Evolutionary conservation across 2,113 vertebrate genomes (phyloP).

Genomic region (Grammomys surdaster): DNA sequence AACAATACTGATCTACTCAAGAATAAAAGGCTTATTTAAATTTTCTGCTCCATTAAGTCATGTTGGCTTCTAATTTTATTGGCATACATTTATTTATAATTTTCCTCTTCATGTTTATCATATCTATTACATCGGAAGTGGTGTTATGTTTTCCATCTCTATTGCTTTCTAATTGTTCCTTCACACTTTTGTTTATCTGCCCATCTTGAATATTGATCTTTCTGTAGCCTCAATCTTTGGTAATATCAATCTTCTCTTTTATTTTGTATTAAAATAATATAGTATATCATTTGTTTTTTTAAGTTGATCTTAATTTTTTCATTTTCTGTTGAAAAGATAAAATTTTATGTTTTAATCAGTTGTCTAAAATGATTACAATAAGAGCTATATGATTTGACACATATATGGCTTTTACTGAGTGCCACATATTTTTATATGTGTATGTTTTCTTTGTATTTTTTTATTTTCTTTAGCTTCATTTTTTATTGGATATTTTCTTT

Average conservation of each 20-base stretch:
- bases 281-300: neutral
- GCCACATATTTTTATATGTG: neutral
- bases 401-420: neutral
- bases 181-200: neutral
- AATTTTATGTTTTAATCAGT: neutral
- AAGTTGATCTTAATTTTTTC: neutral
- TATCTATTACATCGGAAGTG: neutral
- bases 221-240: neutral
- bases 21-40: neutral
- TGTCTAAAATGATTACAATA: neutral
- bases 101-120: neutral
- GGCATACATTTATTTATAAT: neutral
- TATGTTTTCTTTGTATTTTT: neutral
- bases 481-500: no score
- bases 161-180: neutral
- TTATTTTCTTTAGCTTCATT: neutral
- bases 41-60: neutral
- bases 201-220: neutral
- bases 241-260: neutral
- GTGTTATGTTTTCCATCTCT: neutral
- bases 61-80: neutral
- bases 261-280: neutral
- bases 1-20: neutral
- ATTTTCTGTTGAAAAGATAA: neutral
- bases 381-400: neutral